Evolutionary conservation across 2,888 invertebrate species (phyloP).

Genomic region (Drosophila longiperda): DNA sequence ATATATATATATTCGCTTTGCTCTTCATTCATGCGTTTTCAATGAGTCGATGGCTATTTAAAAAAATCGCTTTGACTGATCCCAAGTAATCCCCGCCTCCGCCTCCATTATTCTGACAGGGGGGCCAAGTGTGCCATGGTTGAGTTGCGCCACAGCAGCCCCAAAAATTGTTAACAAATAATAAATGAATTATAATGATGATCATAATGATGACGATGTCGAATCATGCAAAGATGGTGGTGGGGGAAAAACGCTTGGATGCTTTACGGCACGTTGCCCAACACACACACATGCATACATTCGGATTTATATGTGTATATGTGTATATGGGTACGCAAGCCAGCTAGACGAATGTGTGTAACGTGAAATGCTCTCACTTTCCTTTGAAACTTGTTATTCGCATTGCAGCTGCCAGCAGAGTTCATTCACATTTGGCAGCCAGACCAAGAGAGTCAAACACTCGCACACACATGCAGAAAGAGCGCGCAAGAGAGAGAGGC

Average conservation of each 20-base stretch:
- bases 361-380: constrained; percentile 85
- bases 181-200: constrained; percentile 35
- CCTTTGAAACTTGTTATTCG: constrained; percentile 84
- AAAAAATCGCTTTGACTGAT: constrained; percentile 22
- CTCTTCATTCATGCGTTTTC: constrained; percentile 46
- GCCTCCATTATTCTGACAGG: neutral
- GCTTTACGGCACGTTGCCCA: constrained; percentile 47
- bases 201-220: constrained; percentile 34
- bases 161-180: constrained; percentile 56
- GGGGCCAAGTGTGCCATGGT: constrained; percentile 11
- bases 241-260: constrained; percentile 32
- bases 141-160: constrained; percentile 8
- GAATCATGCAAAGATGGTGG: constrained; percentile 18
- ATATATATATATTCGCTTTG: neutral
- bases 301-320: neutral
- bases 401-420: constrained; percentile 71
- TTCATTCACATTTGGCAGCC: constrained; percentile 80
- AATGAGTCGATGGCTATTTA: constrained; percentile 13
- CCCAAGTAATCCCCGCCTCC: constrained; percentile 17
- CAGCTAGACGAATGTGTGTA: constrained; percentile 43
- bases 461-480: constrained; percentile 2
- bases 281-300: constrained; percentile 22
- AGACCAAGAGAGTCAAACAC: constrained; percentile 35
- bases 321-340: constrained; percentile 15
- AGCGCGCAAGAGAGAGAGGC: constrained; percentile 16